Percentiles rank a stretch among this genome's conserved stretches.
These are phyloP conservation scores for Campoplex capitator DNA, from an alignment of 2,888 invertebrate species.

Conservation along the genomic window DNA sequence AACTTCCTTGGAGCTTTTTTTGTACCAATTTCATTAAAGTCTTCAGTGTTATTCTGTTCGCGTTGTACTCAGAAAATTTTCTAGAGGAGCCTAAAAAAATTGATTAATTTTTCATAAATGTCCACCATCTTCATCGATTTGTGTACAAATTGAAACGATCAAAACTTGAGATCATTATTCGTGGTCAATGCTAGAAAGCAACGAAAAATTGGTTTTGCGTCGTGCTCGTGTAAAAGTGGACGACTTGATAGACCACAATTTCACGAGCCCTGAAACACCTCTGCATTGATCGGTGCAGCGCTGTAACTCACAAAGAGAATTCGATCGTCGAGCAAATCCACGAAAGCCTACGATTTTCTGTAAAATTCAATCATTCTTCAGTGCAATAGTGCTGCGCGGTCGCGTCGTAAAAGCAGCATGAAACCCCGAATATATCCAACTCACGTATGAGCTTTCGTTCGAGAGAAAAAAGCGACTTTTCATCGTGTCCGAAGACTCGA, in stretches of 20 bases:
- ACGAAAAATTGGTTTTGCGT: neutral
- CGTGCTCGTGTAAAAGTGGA: neutral
- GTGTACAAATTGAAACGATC: neutral
- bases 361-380: constrained; percentile 28
- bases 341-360: constrained; percentile 16
- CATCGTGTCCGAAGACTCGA: neutral
- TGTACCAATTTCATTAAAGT: neutral
- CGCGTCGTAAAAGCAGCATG: constrained; percentile 13
- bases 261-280: neutral
- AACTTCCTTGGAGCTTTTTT: neutral
- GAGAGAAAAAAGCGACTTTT: constrained; percentile 1
- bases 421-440: constrained; percentile 14
- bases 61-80: too few relatives aligned
- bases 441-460: neutral
- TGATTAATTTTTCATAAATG: too few relatives aligned
- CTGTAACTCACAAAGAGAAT: constrained; percentile 26
- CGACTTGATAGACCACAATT: neutral
- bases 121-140: neutral
- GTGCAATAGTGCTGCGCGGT: neutral
- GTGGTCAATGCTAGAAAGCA: neutral
- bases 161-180: neutral
- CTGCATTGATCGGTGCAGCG: neutral
- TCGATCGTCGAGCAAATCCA: constrained; percentile 20
- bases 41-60: too few relatives aligned
- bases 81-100: too few relatives aligned